These are phyloP conservation scores for Psettodes erumei DNA, from an alignment of 2,113 vertebrate species.

Conservation along the genomic window DNA sequence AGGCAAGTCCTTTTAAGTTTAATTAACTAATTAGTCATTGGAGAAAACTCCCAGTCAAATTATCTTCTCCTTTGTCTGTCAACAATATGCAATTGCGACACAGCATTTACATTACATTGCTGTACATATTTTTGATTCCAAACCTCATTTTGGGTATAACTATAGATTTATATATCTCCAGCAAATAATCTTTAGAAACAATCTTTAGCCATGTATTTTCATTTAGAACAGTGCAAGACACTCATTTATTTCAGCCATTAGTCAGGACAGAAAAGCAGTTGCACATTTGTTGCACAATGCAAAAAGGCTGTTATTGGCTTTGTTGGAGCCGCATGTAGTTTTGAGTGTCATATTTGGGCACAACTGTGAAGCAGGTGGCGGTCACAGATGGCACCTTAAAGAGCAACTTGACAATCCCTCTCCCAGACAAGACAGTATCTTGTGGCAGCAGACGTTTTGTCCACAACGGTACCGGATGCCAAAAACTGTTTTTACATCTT, in stretches of 20 bases:
- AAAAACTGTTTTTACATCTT: conserved; percentile 23
- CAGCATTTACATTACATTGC: no score
- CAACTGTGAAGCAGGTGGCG: not conserved
- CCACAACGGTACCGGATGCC: not conserved
- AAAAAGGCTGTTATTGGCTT: not conserved
- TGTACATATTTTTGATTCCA: no score
- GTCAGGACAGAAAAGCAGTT: not conserved
- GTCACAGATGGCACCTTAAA: not conserved
- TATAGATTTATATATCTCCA: not conserved
- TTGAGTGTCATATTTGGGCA: not conserved
- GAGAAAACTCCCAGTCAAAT: no score
- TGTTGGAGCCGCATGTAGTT: conserved; percentile 40
- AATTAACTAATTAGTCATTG: no score
- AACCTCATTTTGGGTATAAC: no score
- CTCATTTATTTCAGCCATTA: not conserved
- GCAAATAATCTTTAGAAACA: not conserved
- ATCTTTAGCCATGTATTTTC: not conserved
- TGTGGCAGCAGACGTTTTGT: conserved; percentile 8
- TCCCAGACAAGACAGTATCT: conserved; percentile 17
- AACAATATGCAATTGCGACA: no score
- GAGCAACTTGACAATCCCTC: not conserved
- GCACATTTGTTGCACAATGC: not conserved
- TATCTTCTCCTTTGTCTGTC: no score
- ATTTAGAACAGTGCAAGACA: not conserved
- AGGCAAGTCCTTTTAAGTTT: no score